phyloP scores from a whole-genome alignment of 2,888 invertebrate species.

The Entomobrya multifasciata region DNA sequence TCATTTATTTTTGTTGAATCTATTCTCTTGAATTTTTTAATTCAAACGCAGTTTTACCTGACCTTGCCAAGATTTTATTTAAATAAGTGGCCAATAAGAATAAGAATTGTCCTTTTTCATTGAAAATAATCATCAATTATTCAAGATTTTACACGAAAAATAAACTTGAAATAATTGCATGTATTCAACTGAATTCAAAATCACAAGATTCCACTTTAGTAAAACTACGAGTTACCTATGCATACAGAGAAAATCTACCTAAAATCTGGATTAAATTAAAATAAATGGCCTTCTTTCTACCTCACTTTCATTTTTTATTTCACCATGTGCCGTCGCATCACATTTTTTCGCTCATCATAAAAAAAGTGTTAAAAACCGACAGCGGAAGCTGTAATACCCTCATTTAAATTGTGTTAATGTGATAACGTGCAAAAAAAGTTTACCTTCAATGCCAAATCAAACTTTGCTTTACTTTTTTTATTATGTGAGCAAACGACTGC shows the following conservation, averaged over 20 bases:
- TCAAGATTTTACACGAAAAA: too few species aligned
- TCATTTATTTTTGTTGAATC: conserved; percentile 16
- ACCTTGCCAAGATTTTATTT: conserved; percentile 27
- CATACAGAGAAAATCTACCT: too few species aligned
- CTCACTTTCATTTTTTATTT: background rate
- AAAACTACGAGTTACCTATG: too few species aligned
- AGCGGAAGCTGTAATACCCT: background rate
- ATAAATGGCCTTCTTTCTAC: background rate
- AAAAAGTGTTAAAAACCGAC: conserved; percentile 23
- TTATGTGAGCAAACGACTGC: conserved; percentile 1
- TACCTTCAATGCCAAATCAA: too few species aligned
- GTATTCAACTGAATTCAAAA: too few species aligned
- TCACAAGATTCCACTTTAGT: too few species aligned
- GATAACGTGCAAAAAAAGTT: conserved; percentile 12
- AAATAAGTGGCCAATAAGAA: too few species aligned
- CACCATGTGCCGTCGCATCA: background rate
- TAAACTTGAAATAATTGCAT: too few species aligned
- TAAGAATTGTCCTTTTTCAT: too few species aligned
- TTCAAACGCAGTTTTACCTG: conserved; percentile 12
- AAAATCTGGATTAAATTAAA: conserved; percentile 38
- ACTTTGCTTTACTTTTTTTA: too few species aligned
- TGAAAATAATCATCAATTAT: too few species aligned
- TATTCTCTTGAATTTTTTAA: too few species aligned
- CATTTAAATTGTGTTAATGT: conserved; percentile 33
- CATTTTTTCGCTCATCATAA: background rate